These are phyloP conservation scores for Drosophila kikkawai DNA, from an alignment of 1,140 invertebrate species.

Conservation along the genomic window DNA sequence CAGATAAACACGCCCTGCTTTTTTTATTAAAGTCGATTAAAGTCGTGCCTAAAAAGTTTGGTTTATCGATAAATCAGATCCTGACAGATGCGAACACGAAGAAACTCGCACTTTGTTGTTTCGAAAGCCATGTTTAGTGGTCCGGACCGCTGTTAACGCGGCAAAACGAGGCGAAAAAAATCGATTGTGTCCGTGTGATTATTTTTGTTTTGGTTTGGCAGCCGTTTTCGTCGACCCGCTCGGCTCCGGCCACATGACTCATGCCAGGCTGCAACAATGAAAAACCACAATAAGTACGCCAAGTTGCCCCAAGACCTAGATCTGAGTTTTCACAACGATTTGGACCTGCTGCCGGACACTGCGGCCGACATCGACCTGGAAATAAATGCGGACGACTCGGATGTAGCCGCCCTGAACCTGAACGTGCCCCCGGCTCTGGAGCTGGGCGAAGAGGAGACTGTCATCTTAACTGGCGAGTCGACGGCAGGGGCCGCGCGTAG, in stretches of 20 bases:
- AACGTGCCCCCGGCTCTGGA: conserved; percentile 52
- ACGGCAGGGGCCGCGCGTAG: conserved; percentile 32
- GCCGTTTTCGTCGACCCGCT: conserved; percentile 21
- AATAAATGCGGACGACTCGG: conserved; percentile 32
- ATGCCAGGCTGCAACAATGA: conserved; percentile 69
- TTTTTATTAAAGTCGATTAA: neutral
- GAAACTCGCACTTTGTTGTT: conserved; percentile 13
- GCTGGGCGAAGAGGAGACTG: conserved; percentile 67
- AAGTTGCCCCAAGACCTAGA: conserved; percentile 84
- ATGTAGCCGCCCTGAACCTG: conserved; percentile 59
- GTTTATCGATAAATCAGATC: neutral
- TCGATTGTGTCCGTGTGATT: conserved; percentile 71
- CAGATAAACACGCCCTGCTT: neutral
- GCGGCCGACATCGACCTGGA: conserved; percentile 70
- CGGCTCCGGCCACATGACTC: conserved; percentile 47
- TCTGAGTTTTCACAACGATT: conserved; percentile 80
- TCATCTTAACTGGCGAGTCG: conserved; percentile 53
- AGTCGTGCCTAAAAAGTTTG: neutral
- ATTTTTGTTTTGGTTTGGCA: conserved; percentile 77
- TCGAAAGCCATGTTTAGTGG: conserved; percentile 44
- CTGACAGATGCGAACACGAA: conserved; percentile 1
- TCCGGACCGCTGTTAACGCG: conserved; percentile 31
- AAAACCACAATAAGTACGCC: conserved; percentile 83
- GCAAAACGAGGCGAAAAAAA: conserved; percentile 66
- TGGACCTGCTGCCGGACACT: conserved; percentile 76